A percentile compares a stretch with the other conserved stretches of the same genome.
Evolutionary conservation across 2,888 invertebrate genomes (phyloP).

Genomic region (Scotopteryx bipunctaria): DNA sequence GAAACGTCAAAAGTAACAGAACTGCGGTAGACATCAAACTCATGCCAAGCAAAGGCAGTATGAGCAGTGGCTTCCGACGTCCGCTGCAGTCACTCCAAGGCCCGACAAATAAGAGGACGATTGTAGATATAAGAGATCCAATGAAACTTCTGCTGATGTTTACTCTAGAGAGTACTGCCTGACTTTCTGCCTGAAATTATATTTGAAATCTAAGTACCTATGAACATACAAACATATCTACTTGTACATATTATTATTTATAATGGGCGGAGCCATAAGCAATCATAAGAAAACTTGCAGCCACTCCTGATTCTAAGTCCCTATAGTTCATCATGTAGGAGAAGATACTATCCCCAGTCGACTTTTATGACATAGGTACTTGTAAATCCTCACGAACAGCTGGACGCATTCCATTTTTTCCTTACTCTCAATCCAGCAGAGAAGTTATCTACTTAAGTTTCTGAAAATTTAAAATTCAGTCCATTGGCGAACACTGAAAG

Average conservation of each 20-base stretch:
- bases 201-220: background rate
- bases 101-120: slow-evolving; percentile 82
- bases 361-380: too few species aligned
- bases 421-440: too few species aligned
- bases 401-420: too few species aligned
- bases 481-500: too few species aligned
- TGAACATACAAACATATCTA: too few species aligned
- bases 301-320: background rate
- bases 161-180: slow-evolving; percentile 86
- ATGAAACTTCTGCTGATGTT: slow-evolving; percentile 84
- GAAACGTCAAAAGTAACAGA: slow-evolving; percentile 69
- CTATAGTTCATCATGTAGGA: too few species aligned
- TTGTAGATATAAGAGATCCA: slow-evolving; percentile 83
- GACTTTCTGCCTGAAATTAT: slow-evolving; percentile 73
- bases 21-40: slow-evolving; percentile 74
- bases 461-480: too few species aligned
- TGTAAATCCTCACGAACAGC: too few species aligned
- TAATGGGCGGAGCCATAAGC: too few species aligned
- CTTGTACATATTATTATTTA: too few species aligned
- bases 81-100: slow-evolving; percentile 86
- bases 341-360: too few species aligned
- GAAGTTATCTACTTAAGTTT: too few species aligned
- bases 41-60: slow-evolving; percentile 82
- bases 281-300: background rate
- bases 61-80: slow-evolving; percentile 81